A percentile compares a stretch with the other conserved stretches of the same genome.
These are phyloP conservation scores for Conchocele bisecta DNA, from an alignment of 2,888 invertebrate species.

Conservation along the genomic window DNA sequence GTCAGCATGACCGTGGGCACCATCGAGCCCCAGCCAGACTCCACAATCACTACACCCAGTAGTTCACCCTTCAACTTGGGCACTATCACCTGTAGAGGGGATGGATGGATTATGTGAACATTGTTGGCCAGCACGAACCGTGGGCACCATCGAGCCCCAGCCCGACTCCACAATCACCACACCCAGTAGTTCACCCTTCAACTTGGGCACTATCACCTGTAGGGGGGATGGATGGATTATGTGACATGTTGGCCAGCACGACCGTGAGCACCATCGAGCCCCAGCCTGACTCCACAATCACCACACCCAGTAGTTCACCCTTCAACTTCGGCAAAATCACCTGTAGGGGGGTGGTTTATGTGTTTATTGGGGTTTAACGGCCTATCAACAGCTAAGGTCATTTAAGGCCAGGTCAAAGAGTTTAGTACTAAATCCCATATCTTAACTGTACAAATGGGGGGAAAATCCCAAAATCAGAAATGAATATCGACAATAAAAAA, in stretches of 20 bases:
- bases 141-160: conserved; percentile 99
- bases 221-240: no score
- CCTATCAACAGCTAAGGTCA: no score
- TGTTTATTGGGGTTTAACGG: no score
- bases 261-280: conserved; percentile 99
- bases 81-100: conserved; percentile 97
- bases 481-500: no score
- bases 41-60: conserved; percentile 98
- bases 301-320: conserved; percentile 98
- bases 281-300: conserved; percentile 99
- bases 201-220: conserved; percentile 98
- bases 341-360: no score
- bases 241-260: conserved; percentile 98
- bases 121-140: conserved; percentile 99
- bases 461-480: no score
- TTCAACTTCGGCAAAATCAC: conserved; percentile 99
- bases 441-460: no score
- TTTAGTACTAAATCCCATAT: no score
- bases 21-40: conserved; percentile 99
- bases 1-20: conserved; percentile 99
- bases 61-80: conserved; percentile 99
- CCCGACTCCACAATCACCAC: conserved; percentile 99
- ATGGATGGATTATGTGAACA: no score
- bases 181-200: conserved; percentile 98
- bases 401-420: no score